A percentile compares a stretch with the other conserved stretches of the same genome.
phyloP scores from a whole-genome alignment of 2,113 vertebrate species.

The Ictidomys tridecemlineatus region DNA sequence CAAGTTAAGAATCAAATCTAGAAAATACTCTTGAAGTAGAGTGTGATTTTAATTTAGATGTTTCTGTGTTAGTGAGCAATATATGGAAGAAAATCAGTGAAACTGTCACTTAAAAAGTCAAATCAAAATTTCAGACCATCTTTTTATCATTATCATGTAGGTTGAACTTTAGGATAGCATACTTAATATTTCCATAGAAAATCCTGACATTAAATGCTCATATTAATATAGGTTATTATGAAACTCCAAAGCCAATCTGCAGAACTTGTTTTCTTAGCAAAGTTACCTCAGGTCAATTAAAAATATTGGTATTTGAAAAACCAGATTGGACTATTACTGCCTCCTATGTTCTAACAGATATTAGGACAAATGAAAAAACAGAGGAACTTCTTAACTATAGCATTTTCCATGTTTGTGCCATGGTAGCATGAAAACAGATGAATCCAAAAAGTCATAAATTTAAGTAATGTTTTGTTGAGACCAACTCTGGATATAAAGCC shows the following conservation, averaged over 20 bases:
- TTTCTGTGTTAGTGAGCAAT: background rate
- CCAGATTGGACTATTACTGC: background rate
- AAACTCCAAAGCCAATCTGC: background rate
- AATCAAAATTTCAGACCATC: background rate
- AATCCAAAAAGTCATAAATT: conserved; percentile 72
- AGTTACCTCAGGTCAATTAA: background rate
- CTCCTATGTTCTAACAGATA: background rate
- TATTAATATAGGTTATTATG: background rate
- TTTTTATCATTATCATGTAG: background rate
- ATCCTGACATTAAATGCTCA: background rate
- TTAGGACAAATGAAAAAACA: background rate
- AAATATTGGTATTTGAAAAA: background rate
- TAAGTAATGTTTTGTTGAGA: conserved; percentile 77
- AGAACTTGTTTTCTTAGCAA: background rate
- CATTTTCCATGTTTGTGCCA: conserved; percentile 54
- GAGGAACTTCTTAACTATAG: background rate
- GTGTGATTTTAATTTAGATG: background rate
- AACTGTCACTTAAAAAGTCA: background rate
- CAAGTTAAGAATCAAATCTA: background rate
- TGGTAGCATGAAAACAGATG: conserved; percentile 73
- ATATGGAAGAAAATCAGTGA: background rate
- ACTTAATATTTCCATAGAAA: background rate
- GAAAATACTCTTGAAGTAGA: background rate
- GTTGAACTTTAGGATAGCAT: background rate
- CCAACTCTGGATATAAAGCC: conserved; percentile 74